These are phyloP conservation scores for Andinoacara biseriatus DNA, from an alignment of 2,113 vertebrate species.

Conservation along the genomic window DNA sequence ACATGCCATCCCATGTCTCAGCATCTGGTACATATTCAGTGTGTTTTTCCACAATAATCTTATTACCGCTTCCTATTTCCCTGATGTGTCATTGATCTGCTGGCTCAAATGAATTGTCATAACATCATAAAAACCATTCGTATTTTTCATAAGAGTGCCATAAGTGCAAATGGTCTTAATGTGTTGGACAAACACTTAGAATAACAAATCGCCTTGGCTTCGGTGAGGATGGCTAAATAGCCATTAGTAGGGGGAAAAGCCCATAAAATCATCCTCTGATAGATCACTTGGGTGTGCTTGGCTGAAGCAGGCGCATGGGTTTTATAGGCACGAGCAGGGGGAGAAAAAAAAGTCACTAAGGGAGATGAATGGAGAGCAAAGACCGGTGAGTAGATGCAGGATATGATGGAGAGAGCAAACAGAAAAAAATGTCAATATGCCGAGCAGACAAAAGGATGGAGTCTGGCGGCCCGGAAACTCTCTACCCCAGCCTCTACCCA, in stretches of 20 bases:
- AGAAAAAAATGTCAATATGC: constrained; percentile 55
- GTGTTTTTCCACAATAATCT: constrained; percentile 20
- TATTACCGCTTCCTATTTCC: constrained; percentile 54
- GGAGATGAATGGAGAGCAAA: constrained; percentile 65
- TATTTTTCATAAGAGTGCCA: constrained; percentile 50
- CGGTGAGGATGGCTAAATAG: constrained; percentile 61
- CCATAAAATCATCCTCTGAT: constrained; percentile 70
- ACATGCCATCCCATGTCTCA: constrained; percentile 10
- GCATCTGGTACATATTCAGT: constrained; percentile 27
- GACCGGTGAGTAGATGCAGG: constrained; percentile 47
- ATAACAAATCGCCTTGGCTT: constrained; percentile 58
- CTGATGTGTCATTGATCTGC: constrained; percentile 50
- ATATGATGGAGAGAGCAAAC: constrained; percentile 69
- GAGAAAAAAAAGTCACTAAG: neutral
- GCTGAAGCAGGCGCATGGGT: constrained; percentile 32
- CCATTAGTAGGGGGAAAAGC: constrained; percentile 48
- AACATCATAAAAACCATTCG: constrained; percentile 45
- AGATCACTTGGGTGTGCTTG: constrained; percentile 61
- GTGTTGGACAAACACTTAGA: constrained; percentile 64
- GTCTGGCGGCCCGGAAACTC: constrained; percentile 55
- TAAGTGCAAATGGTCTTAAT: constrained; percentile 44
- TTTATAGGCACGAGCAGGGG: constrained; percentile 41
- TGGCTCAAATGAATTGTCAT: constrained; percentile 46
- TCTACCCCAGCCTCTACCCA: constrained; percentile 21
- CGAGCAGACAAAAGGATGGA: constrained; percentile 65